Evolutionary conservation across 2,888 invertebrate species (phyloP).

Genomic region (Bellardia bayeri): DNA sequence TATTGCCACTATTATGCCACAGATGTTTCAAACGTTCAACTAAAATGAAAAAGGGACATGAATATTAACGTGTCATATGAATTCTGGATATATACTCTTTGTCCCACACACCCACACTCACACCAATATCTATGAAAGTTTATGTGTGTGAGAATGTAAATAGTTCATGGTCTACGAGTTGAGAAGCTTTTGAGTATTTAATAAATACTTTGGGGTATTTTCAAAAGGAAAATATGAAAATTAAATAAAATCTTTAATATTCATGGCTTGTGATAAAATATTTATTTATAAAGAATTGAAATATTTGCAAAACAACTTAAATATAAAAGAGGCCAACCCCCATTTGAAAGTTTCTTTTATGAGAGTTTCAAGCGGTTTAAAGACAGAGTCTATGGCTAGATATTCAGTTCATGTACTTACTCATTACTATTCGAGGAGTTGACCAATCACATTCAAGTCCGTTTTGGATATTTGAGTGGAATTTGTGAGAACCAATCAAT

Average conservation of each 20-base stretch:
- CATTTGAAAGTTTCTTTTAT: too few relatives aligned
- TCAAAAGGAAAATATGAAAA: constrained; percentile 50
- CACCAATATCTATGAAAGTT: too few relatives aligned
- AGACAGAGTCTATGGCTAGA: too few relatives aligned
- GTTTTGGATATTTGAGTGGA: too few relatives aligned
- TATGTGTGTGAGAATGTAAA: background rate
- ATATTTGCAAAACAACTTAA: constrained; percentile 4
- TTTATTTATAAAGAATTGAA: background rate
- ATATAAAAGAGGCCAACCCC: background rate
- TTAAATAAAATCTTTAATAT: constrained; percentile 55
- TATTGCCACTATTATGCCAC: constrained; percentile 63
- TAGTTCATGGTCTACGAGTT: constrained; percentile 13
- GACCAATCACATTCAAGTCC: too few relatives aligned
- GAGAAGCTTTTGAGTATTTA: constrained; percentile 51
- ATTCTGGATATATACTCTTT: constrained; percentile 17
- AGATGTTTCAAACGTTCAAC: constrained; percentile 69
- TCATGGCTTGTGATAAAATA: constrained; percentile 9
- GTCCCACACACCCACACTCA: background rate
- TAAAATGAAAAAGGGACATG: constrained; percentile 63
- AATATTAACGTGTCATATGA: constrained; percentile 67
- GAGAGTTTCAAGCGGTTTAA: too few relatives aligned
- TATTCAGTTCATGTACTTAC: too few relatives aligned
- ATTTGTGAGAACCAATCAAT: too few relatives aligned
- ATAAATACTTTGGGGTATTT: constrained; percentile 64
- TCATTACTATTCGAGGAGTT: too few relatives aligned